These are phyloP conservation scores for Sarcophaga subvicina DNA, from an alignment of 2,888 invertebrate genomes.

Conservation along the genomic window DNA sequence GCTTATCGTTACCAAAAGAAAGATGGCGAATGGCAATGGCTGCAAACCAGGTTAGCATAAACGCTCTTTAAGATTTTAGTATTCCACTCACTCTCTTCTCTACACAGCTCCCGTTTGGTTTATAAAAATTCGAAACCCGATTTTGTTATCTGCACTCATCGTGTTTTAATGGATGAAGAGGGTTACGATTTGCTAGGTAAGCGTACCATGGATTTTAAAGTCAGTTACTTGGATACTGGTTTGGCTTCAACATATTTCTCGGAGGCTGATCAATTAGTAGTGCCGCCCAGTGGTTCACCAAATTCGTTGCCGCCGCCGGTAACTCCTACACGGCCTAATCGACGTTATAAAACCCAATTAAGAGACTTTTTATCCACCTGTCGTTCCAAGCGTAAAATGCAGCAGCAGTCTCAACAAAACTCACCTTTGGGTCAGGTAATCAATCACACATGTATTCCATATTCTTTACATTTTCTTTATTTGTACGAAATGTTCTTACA, in stretches of 20 bases:
- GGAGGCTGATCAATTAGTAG: constrained; percentile 90
- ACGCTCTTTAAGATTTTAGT: not conserved
- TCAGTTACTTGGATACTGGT: constrained; percentile 96
- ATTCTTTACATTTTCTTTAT: not conserved
- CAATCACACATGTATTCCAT: no score
- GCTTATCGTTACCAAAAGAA: constrained; percentile 98
- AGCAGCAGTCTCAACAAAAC: constrained; percentile 81
- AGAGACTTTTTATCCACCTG: constrained; percentile 96
- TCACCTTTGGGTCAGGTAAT: constrained; percentile 81
- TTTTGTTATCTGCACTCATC: constrained; percentile 98
- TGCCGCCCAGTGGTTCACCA: constrained; percentile 83
- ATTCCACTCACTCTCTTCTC: not conserved
- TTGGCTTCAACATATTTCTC: constrained; percentile 95
- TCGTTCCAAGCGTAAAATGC: constrained; percentile 89
- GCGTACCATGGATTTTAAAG: constrained; percentile 99
- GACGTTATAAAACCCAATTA: constrained; percentile 96
- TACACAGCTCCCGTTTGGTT: constrained; percentile 92
- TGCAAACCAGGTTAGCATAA: constrained; percentile 88
- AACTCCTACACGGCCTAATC: constrained; percentile 90
- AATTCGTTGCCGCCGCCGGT: constrained; percentile 84
- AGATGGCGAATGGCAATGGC: constrained; percentile 97
- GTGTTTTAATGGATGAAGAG: constrained; percentile 99
- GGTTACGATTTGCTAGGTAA: constrained; percentile 98
- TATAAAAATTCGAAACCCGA: constrained; percentile 99
- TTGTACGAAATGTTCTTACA: not conserved